phyloP scores from a whole-genome alignment of 1,140 invertebrate species.

The Apis laboriosa region DNA sequence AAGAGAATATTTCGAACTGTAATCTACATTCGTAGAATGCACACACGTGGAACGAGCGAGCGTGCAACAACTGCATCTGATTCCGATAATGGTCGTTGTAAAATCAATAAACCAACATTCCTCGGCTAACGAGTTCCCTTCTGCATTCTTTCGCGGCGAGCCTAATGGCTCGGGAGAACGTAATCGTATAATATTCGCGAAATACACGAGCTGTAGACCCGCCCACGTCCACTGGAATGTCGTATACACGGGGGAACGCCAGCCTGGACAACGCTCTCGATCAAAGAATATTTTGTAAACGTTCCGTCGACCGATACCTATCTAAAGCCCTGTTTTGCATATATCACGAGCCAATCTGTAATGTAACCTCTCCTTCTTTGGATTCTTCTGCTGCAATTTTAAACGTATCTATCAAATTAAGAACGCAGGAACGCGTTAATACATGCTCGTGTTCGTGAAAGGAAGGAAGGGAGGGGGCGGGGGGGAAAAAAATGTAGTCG shows the following conservation, averaged over 20 bases:
- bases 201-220: constrained; percentile 50
- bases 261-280: constrained; percentile 13
- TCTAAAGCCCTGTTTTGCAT: constrained; percentile 1
- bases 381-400: constrained; percentile 12
- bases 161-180: constrained; percentile 51
- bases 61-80: constrained; percentile 29
- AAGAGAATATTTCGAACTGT: background rate
- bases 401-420: background rate
- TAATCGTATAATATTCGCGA: constrained; percentile 61
- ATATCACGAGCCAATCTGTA: background rate
- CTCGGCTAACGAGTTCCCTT: constrained; percentile 56
- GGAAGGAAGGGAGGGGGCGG: fast-evolving
- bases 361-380: constrained; percentile 20
- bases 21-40: background rate
- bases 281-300: constrained; percentile 48
- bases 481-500: too few species aligned
- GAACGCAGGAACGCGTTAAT: background rate
- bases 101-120: constrained; percentile 61
- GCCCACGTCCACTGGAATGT: constrained; percentile 56
- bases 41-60: background rate
- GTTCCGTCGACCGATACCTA: constrained; percentile 5
- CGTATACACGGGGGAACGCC: constrained; percentile 28
- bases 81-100: constrained; percentile 39
- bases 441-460: too few species aligned
- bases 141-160: constrained; percentile 50